Base-by-base conservation (phyloP, 2,113 vertebrate genomes). In the Ictalurus furcatus region DNA sequence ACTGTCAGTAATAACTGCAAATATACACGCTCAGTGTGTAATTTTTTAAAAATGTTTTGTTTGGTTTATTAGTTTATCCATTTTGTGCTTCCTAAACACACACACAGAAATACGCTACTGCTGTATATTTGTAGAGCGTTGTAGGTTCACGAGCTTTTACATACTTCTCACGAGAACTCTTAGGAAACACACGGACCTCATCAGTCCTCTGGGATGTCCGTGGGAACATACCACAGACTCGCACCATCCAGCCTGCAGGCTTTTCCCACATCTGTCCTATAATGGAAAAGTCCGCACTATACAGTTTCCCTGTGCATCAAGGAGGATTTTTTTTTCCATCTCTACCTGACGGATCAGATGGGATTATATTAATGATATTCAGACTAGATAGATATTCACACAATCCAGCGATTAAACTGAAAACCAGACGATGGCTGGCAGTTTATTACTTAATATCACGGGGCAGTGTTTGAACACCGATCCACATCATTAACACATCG, bases 191-290 rank as follows among this genome's bases (percentile, higher is more conserved):
- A n/a, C 44, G 87, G 86, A 90, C 84, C 86, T 85, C 61, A 52
- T 81, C 80, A 17, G 67, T 78, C 83, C 61, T 61, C 65, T 61
- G 81, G 82, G 87, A 87, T 8, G 67, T 89, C 79, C 61, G 17
- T 88, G 88, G 84, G 90, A 91, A 89, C 88, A 81, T 37, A 76
- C 84, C 85, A 71, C 23, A 28, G 58, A 65, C 44, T 34, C 28
- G 63, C 61, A 52, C 28, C 48, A 63, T 69, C 63, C n/a, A 25
- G 74, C 40, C 71, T 78, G 30, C 34, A 40, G 59, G 59, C 14
- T 65, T 73, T 86, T 84, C 61, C 83, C 76, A 86, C 63, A 54
- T 85, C 80, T 40, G 81, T 84, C 80, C 44, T 58, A 52, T 48
- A 40, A 16, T 8, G 37, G 30, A 61, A 4, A n/a, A 54, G 14